These are phyloP conservation scores for Theristus sp. DNA, from an alignment of 2,888 invertebrate species.

Conservation along the genomic window DNA sequence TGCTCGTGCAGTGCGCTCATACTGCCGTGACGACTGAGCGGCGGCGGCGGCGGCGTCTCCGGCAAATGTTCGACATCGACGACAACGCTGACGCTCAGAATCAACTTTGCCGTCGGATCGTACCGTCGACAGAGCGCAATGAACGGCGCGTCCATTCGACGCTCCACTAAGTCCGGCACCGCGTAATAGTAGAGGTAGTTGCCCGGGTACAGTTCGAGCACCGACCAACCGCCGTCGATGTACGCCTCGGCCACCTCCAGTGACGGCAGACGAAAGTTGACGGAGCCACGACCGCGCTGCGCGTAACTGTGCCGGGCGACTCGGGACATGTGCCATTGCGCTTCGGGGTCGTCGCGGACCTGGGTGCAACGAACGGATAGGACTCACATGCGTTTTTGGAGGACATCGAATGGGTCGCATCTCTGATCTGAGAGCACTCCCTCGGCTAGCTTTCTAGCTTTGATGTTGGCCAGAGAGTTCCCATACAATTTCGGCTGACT, in stretches of 20 bases:
- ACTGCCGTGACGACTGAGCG: background rate
- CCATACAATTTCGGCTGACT: no score
- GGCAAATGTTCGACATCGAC: constrained; percentile 29
- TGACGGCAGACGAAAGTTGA: constrained; percentile 70
- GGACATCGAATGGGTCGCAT: no score
- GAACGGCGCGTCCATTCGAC: constrained; percentile 22
- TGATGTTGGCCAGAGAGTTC: no score
- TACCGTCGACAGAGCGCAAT: constrained; percentile 59
- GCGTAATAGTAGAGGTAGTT: constrained; percentile 26
- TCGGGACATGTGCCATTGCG: constrained; percentile 49
- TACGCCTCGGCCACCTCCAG: constrained; percentile 52
- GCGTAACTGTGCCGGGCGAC: constrained; percentile 65
- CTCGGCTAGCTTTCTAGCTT: no score
- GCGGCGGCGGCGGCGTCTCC: constrained; percentile 21
- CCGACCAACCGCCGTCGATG: constrained; percentile 46
- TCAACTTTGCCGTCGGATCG: constrained; percentile 54
- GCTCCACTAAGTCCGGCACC: constrained; percentile 9
- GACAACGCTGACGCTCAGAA: constrained; percentile 41
- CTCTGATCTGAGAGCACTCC: no score
- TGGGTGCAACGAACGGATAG: no score
- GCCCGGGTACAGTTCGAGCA: constrained; percentile 47
- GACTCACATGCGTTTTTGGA: no score
- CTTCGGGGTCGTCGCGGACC: constrained; percentile 33
- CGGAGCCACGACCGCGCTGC: constrained; percentile 67
- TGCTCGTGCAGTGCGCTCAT: background rate